These are phyloP conservation scores for Lycocorax pyrrhopterus DNA, from an alignment of 2,113 vertebrate genomes.

Conservation along the genomic window DNA sequence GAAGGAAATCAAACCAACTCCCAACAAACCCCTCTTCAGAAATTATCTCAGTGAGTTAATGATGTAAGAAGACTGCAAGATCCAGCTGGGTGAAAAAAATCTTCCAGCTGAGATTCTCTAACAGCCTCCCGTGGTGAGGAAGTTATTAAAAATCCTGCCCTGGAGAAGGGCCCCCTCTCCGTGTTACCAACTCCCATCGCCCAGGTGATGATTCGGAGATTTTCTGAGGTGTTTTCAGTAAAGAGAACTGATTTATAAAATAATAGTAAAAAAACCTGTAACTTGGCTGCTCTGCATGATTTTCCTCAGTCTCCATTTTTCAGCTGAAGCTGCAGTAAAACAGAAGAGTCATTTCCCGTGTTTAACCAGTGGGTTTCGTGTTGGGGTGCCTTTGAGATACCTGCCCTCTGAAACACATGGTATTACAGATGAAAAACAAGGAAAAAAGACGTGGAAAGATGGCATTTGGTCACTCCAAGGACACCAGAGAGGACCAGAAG, in stretches of 20 bases:
- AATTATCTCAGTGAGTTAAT: constrained; percentile 11
- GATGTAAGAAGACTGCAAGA: constrained; percentile 13
- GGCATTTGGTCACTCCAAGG: neutral
- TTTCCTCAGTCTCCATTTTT: neutral
- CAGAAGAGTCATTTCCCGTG: fast-evolving
- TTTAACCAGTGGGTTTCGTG: fast-evolving
- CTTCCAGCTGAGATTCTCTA: neutral
- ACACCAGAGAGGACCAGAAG: neutral
- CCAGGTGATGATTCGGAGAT: neutral
- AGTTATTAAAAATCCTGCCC: constrained; percentile 29
- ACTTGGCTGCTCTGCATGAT: neutral
- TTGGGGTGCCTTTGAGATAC: neutral
- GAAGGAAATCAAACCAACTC: neutral
- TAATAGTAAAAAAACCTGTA: neutral
- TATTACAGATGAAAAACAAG: too few relatives aligned
- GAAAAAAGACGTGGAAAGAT: fast-evolving
- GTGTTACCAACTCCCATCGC: neutral
- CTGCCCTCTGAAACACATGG: fast-evolving
- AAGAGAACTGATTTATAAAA: neutral
- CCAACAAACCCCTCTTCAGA: neutral
- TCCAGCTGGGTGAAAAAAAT: constrained; percentile 24
- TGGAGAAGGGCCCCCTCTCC: neutral
- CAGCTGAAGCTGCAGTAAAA: neutral
- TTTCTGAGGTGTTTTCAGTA: neutral
- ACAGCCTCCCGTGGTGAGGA: neutral